Base-by-base conservation (phyloP, 1,140 invertebrate genomes). In the Alviniconcha marisindica region DNA sequence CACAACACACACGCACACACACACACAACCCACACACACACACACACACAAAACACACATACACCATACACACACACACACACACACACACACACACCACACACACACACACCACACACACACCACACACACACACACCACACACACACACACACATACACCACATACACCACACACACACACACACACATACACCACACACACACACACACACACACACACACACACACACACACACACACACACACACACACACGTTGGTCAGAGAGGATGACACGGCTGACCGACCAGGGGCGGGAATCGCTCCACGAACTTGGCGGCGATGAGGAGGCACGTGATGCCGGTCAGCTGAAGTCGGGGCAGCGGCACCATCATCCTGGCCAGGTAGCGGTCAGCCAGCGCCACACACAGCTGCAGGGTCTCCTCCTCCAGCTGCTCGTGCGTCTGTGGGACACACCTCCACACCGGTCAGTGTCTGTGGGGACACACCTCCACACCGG, bases 301-400 rank as follows among this genome's bases (percentile, higher is more conserved):
- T 56, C 91, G 83, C 77, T 93, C 92, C 14, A 87, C 78, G 79
- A 86, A 92, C 74, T 93, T 93, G 54, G 91, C 86, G 15, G 92
- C 91, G 51, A 93, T 89, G 18, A 92, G 87, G 0, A 93, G 76
- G 84, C 88, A 89, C 0, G 91, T 90, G 81, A 93, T 90, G 7
- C 92, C 92, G 0, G 92, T 79, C 10, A 93, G 88, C 80, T 93
- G 92, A 1, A 92, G 82, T 4, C 78, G 76, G 18, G 87, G 66
- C 33, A 83, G 40, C 12, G 63, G 42, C 21, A 87, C 79, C 12
- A 33, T 81, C 21, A 84, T 77, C 4, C 77, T 60, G 2, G 79
- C 60, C 14, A 92, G 84, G 78, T 89, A 91, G 40, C 84, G 81
- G 84, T 93, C 92, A 31, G 92, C 88, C 44, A 93, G 44, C 14